Percentiles rank a stretch among this genome's conserved stretches.
Conservation (phyloP, 2,888 invertebrate genomes). For the Sarcophaga caerulescens region DNA sequence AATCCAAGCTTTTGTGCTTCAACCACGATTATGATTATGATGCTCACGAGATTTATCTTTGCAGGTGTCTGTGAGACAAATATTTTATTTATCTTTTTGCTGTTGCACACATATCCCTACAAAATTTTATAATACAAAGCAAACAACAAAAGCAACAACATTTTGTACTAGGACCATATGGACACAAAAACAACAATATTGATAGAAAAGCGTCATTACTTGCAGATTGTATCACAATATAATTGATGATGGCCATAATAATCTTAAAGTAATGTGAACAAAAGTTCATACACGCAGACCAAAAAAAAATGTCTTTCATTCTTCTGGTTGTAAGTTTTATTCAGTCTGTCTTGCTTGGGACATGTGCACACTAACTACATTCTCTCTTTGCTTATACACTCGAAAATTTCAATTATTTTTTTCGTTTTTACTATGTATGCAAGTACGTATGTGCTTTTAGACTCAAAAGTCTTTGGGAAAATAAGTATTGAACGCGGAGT, state of each 20-base stretch:
- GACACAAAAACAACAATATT: conserved; percentile 30
- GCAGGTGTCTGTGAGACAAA: conserved; percentile 62
- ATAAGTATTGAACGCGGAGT: no score
- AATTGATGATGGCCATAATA: conserved; percentile 69
- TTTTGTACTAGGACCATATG: background rate
- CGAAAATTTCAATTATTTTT: no score
- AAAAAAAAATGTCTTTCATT: background rate
- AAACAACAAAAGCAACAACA: conserved; percentile 9
- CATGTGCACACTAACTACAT: no score
- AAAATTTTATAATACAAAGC: background rate
- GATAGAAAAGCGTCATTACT: conserved; percentile 64
- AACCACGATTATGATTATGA: background rate
- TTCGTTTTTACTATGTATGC: no score
- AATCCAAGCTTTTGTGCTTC: no score
- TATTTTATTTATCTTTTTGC: conserved; percentile 55
- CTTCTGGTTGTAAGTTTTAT: background rate
- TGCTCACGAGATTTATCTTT: conserved; percentile 45
- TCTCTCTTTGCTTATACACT: no score
- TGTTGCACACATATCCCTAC: conserved; percentile 18
- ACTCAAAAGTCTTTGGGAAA: no score
- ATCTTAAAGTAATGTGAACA: conserved; percentile 56
- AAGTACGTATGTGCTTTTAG: no score
- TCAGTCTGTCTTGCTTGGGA: background rate
- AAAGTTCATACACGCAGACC: conserved; percentile 39
- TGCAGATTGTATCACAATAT: conserved; percentile 64